Conservation (phyloP, 2,888 invertebrate genomes). For the Drepana falcataria region DNA sequence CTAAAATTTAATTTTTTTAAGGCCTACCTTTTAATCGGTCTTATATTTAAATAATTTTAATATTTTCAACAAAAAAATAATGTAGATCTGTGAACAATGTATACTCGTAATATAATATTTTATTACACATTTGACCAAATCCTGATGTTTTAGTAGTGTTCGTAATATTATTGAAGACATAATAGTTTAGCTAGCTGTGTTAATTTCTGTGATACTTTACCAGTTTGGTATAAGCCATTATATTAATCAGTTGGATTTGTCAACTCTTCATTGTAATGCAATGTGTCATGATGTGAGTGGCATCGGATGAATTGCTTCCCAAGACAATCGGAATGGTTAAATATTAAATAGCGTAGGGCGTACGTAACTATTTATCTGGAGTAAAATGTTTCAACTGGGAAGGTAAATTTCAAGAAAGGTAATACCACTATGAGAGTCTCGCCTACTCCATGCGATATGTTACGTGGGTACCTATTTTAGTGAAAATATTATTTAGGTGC, state of each 20-base stretch:
- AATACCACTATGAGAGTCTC: too few species aligned
- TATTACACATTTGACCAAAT: conserved; percentile 54
- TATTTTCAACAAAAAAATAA: not conserved
- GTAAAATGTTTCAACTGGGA: not conserved
- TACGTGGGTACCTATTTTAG: too few species aligned
- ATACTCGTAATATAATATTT: conserved; percentile 9
- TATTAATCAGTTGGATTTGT: conserved; percentile 16
- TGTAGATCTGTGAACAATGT: conserved; percentile 2
- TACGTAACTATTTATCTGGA: not conserved
- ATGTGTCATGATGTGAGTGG: not conserved
- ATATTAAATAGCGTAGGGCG: not conserved
- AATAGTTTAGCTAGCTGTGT: conserved; percentile 74
- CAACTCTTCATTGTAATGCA: conserved; percentile 3
- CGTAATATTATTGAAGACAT: conserved; percentile 50
- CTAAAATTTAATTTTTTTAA: not conserved
- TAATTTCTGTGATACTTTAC: conserved; percentile 79
- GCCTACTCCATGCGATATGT: too few species aligned
- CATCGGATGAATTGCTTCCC: too few species aligned
- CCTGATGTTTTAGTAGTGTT: conserved; percentile 50
- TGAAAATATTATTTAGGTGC: too few species aligned
- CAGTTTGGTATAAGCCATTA: conserved; percentile 71
- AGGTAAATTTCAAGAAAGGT: too few species aligned
- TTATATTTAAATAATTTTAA: not conserved
- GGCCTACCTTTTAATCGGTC: conserved; percentile 21
- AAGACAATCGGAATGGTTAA: not conserved